Evolutionary conservation across 2,797 vertebrate genomes (phyloP), one percentile per base, ranked within the genome.

Genomic region (Adrianichthys oophorus): DNA sequence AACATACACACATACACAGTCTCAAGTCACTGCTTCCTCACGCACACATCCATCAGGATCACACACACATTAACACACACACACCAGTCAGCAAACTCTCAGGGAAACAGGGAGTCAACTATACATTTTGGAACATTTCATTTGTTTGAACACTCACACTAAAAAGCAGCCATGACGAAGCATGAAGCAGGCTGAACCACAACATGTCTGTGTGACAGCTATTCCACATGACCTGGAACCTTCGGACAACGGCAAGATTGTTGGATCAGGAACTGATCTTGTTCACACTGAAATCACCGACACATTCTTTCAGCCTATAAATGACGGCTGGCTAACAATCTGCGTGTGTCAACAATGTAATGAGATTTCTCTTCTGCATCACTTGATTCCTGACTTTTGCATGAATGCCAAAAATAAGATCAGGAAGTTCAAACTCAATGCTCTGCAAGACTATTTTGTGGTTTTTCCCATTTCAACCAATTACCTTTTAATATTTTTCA

Each of bases 71-170:
- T 8, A 6, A 8, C 44, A 46, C 41, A 62, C 19, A n/a, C 68
- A 72, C 41, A 32, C 70, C 69, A 72, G 52, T 69, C 43, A 87
- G 85, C 84, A 87, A 85, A 88, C 88, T 90, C 86, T 82, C 65
- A 80, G 71, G 65, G 68, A 53, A 61, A 59, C 51, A 44, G 55
- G 59, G 48, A 68, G 62, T 70, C 67, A 80, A 74, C 72, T 57
- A 56, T 71, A 70, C 6, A 67, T 72, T 81, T 74, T 76, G 62
- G 74, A 84, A 65, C 73, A 78, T 78, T 80, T 68, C 70, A 75
- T 32, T 47, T 54, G 53, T 40, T 24, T 54, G 48, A 59, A 70
- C 65, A 65, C 79, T 78, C 64, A 59, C 53, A 43, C 72, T 59
- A 61, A 78, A 77, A 61, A 53, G 54, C n/a, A 40, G 48, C 78